phyloP scores from a whole-genome alignment of 2,113 vertebrate genomes.

The Lepus europaeus region DNA sequence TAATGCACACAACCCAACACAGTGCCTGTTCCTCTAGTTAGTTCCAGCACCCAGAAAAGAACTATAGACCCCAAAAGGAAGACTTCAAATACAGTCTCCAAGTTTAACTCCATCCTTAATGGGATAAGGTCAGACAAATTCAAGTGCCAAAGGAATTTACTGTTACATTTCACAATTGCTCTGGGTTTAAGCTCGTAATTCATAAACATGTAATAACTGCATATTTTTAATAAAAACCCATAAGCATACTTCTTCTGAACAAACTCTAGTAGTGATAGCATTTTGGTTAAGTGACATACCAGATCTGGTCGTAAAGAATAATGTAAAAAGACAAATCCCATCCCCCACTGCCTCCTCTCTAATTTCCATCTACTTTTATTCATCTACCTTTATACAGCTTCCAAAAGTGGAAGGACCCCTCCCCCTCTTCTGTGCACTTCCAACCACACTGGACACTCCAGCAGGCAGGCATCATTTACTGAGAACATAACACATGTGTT shows the following conservation, averaged over 20 bases:
- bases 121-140: not conserved
- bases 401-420: not conserved
- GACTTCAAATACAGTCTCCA: not conserved
- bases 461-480: not conserved
- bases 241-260: not conserved
- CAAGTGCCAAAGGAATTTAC: not conserved
- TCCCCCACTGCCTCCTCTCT: rapidly evolving
- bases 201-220: not conserved
- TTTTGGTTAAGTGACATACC: not conserved
- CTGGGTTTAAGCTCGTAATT: not conserved
- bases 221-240: not conserved
- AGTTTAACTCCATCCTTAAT: slow-evolving; percentile 5
- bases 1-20: not conserved
- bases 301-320: not conserved
- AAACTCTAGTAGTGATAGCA: not conserved
- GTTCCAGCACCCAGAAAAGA: not conserved
- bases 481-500: not conserved
- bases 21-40: not conserved
- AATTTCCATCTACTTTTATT: not conserved
- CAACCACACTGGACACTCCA: not conserved
- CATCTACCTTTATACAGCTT: not conserved
- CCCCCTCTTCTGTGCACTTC: not conserved
- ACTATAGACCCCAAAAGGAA: not conserved
- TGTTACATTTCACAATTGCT: not conserved
- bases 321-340: not conserved